These are phyloP conservation scores for Ostrea edulis DNA, from an alignment of 1,140 invertebrate species.

Conservation along the genomic window DNA sequence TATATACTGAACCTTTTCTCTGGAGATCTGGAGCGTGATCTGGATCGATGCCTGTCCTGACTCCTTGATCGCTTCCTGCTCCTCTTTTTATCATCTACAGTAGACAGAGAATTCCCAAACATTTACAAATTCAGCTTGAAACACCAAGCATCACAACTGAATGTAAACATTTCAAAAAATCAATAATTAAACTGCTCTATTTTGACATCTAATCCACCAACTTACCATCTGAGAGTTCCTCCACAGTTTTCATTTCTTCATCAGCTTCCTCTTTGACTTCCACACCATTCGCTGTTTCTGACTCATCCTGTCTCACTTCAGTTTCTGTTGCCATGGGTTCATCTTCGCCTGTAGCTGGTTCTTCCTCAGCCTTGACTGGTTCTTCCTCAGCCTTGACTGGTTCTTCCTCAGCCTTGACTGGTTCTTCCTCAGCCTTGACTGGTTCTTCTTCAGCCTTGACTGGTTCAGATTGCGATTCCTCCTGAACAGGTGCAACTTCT, in stretches of 20 bases:
- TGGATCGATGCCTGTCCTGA: conserved; percentile 51
- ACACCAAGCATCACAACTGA: neutral
- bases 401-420: conserved; percentile 43
- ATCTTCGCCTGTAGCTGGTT: conserved; percentile 36
- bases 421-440: conserved; percentile 41
- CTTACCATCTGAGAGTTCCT: conserved; percentile 55
- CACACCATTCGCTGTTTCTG: conserved; percentile 49
- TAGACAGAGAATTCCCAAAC: neutral
- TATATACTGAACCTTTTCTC: conserved; percentile 55
- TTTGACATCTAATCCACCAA: conserved; percentile 10
- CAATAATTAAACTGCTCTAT: neutral
- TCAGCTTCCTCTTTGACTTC: conserved; percentile 62
- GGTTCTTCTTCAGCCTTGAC: conserved; percentile 43
- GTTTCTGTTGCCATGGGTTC: conserved; percentile 33
- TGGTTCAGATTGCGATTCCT: neutral
- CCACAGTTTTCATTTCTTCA: conserved; percentile 65
- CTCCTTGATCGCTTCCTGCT: conserved; percentile 50
- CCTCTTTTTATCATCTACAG: conserved; percentile 23
- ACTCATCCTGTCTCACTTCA: conserved; percentile 48
- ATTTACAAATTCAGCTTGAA: neutral
- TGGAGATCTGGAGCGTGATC: conserved; percentile 62
- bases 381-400: conserved; percentile 42
- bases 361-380: conserved; percentile 34
- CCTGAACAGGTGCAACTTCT: conserved; percentile 48
- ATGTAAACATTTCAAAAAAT: neutral